Base-by-base conservation (phyloP, 1,140 invertebrate genomes). In the Coenobita brevimanus region DNA sequence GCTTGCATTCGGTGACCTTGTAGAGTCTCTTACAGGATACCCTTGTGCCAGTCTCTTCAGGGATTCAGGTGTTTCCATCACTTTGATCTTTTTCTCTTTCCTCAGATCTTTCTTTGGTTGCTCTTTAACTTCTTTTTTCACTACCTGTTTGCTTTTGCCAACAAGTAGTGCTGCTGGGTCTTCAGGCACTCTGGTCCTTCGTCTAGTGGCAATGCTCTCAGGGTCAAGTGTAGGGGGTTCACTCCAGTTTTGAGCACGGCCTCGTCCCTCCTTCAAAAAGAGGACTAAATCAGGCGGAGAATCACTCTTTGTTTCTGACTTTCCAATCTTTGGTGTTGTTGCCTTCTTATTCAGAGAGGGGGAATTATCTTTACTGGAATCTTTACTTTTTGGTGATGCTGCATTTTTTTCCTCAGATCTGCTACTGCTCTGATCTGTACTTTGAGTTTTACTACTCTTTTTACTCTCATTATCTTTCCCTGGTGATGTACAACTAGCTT, bases 41-140 rank as follows among this genome's bases (percentile, higher is more conserved):
- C 36, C 46, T 50, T 82, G 81, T 13, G 64, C 76, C 27, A 87
- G 62, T 50, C 76, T 81, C 27, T 87, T 87, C n/a, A 87, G n/a
- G 21, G 85, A 87, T 57, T 87, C 85, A 36, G 85, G 84, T 33
- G 85, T 87, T 36, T 81, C 84, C 41, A 87, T 67, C n/a, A 87
- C 64, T 81, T 87, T 87, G 21, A 3, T 27, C 24, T 85, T 85
- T 62, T 71, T 79, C 6, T 79, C 75, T 73, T 87, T 87, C 60
- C 57, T 80, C 41, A 30, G 21, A 57, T 57, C 50, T 60, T 81
- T 80, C 46, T 87, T 87, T 24, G 27, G 36, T 46, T 43, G 21
- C 36, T 83, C 69, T 57, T 64, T 81, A 64, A n/a, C 21, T 1
- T 85, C 57, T 46, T 46, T 76, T 13, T 67, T 43, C 36, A 54